phyloP scores from a whole-genome alignment of 1,140 invertebrate species.

The Drosophila lacertosa region DNA sequence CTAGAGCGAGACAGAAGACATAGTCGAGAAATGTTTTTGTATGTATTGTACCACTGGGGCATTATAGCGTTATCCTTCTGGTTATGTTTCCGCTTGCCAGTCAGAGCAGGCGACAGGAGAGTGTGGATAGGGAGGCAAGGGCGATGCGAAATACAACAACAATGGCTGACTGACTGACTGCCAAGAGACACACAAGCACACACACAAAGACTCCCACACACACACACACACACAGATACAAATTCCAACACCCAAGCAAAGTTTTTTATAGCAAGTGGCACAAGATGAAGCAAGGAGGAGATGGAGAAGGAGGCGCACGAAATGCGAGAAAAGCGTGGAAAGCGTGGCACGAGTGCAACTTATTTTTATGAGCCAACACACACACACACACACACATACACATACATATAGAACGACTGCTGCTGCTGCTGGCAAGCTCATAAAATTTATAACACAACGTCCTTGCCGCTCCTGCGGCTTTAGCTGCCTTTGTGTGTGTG shows the following conservation, averaged over 20 bases:
- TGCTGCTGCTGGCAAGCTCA: conserved; percentile 77
- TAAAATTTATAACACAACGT: conserved; percentile 82
- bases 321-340: conserved; percentile 50
- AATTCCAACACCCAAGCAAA: conserved; percentile 67
- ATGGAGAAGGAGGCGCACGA: conserved; percentile 10
- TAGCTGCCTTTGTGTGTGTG: conserved; percentile 32
- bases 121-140: not conserved
- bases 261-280: conserved; percentile 65
- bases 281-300: conserved; percentile 1
- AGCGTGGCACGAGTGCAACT: conserved; percentile 79
- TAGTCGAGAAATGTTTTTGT: conserved; percentile 67
- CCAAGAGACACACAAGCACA: conserved; percentile 64
- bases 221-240: conserved; percentile 28
- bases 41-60: conserved; percentile 76
- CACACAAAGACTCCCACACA: conserved; percentile 27
- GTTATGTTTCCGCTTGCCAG: conserved; percentile 81
- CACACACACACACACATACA: conserved; percentile 29
- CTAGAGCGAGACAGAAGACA: not conserved
- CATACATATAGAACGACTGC: conserved; percentile 27
- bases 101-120: conserved; percentile 43
- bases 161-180: conserved; percentile 79
- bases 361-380: conserved; percentile 76
- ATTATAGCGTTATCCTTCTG: conserved; percentile 83
- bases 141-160: conserved; percentile 52
- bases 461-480: conserved; percentile 79